These are phyloP conservation scores for Lasiurus borealis DNA, from an alignment of 2,113 vertebrate genomes.

Conservation along the genomic window DNA sequence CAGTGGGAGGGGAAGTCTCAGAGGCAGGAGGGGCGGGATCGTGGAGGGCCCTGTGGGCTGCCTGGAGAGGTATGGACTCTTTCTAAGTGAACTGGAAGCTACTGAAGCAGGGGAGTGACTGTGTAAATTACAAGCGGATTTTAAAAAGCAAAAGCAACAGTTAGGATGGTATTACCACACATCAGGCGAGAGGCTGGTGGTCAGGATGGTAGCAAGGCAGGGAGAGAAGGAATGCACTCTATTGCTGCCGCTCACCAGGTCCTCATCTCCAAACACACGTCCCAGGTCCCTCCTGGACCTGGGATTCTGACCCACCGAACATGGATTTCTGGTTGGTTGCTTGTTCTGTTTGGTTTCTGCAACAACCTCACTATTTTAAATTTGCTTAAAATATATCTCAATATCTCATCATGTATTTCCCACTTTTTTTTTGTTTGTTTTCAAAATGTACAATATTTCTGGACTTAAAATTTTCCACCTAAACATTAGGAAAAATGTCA, in stretches of 20 bases:
- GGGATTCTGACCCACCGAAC: background rate
- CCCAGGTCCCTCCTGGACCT: too few relatives aligned
- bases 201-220: background rate
- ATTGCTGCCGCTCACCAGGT: background rate
- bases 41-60: background rate
- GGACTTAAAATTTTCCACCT: background rate
- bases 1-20: rapidly evolving
- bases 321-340: background rate
- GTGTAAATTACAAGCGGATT: background rate
- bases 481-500: background rate
- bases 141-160: background rate
- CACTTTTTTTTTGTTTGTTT: background rate
- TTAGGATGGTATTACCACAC: background rate
- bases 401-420: background rate
- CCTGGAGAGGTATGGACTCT: too few relatives aligned
- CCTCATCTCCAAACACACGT: too few relatives aligned
- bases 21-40: background rate
- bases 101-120: background rate
- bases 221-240: background rate
- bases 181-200: background rate
- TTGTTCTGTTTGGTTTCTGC: background rate
- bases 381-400: background rate
- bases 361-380: background rate
- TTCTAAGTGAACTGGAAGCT: background rate
- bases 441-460: background rate